phyloP scores from a whole-genome alignment of 2,113 vertebrate species.

The Mus pahari region DNA sequence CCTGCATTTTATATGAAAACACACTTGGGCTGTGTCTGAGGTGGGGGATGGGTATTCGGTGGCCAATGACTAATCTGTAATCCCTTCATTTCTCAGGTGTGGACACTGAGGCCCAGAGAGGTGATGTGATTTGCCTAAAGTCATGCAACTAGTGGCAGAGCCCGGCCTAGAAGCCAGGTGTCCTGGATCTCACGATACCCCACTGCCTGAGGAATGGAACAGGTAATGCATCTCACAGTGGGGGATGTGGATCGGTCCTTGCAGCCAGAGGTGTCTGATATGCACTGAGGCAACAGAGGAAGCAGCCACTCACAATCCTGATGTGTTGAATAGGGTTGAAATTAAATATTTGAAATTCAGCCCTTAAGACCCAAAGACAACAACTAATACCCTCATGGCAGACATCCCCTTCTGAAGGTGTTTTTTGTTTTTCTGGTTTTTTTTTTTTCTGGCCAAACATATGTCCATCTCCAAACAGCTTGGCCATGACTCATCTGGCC shows the following conservation, averaged over 20 bases:
- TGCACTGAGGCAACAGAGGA: background rate
- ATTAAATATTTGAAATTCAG: background rate
- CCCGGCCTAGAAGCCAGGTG: constrained; percentile 76
- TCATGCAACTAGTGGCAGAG: constrained; percentile 78
- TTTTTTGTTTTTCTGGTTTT: no score
- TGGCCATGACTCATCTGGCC: background rate
- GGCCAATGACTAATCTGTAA: constrained; percentile 55
- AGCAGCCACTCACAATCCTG: background rate
- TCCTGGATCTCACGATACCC: constrained; percentile 67
- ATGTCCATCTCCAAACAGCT: background rate
- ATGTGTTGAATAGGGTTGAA: background rate
- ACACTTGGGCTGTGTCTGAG: background rate
- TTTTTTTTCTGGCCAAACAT: background rate
- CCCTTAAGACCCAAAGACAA: background rate
- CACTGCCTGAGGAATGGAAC: constrained; percentile 75
- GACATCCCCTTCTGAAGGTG: background rate
- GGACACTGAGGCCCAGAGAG: constrained; percentile 73
- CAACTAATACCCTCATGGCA: background rate
- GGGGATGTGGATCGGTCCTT: accelerated
- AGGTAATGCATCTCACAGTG: constrained; percentile 46
- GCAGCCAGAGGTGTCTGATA: constrained; percentile 18
- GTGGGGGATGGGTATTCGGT: background rate
- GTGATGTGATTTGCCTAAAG: constrained; percentile 75
- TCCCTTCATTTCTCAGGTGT: constrained; percentile 73
- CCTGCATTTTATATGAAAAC: background rate